phyloP scores from a whole-genome alignment of 2,797 vertebrate species.

The Notamacropus eugenii region DNA sequence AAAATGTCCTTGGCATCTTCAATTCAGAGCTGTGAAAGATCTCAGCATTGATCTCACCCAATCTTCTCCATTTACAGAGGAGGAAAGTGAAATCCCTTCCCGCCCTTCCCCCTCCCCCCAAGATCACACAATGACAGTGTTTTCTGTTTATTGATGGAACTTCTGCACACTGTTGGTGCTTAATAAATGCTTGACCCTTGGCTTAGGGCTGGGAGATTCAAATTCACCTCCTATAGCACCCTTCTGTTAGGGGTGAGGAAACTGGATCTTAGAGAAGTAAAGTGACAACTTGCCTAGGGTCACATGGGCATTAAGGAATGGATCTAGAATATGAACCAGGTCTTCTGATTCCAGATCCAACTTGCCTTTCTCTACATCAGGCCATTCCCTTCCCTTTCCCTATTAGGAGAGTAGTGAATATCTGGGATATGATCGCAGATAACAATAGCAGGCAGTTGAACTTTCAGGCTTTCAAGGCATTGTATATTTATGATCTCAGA shows the following conservation, averaged over 20 bases:
- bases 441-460: not conserved
- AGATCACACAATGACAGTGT: too few relatives aligned
- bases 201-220: not conserved
- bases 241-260: not conserved
- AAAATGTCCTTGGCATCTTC: too few relatives aligned
- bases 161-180: not conserved
- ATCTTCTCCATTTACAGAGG: too few relatives aligned
- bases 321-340: not conserved
- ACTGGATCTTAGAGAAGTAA: not conserved
- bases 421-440: not conserved
- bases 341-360: not conserved
- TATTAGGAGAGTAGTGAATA: not conserved
- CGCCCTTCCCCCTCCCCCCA: too few relatives aligned
- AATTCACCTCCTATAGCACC: too few relatives aligned
- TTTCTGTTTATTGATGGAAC: too few relatives aligned
- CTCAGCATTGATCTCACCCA: too few relatives aligned
- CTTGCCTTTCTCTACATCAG: not conserved
- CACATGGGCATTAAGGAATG: not conserved
- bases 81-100: too few relatives aligned
- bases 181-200: not conserved
- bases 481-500: not conserved
- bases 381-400: too few relatives aligned
- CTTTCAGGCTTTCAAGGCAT: not conserved
- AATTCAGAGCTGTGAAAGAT: too few relatives aligned
- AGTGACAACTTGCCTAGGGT: not conserved